Conservation (phyloP, 2,888 invertebrate species). For the Metalampra italica region DNA sequence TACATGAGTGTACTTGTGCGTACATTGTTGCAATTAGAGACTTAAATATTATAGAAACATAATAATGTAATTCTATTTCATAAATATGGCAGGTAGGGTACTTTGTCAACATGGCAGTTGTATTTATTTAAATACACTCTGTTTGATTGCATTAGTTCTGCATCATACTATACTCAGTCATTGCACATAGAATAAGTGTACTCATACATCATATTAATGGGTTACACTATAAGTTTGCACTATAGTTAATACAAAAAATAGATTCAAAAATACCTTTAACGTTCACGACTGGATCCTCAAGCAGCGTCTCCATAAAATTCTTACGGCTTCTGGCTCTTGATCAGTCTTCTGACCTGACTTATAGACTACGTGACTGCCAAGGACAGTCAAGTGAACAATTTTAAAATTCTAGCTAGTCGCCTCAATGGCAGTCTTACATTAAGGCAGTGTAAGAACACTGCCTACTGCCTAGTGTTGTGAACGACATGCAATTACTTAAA, state of each 20-base stretch:
- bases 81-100: too few species aligned
- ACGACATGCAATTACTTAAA: constrained; percentile 44
- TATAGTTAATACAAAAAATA: constrained; percentile 68
- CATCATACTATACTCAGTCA: too few species aligned
- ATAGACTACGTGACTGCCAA: constrained; percentile 77
- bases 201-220: background rate
- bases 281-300: constrained; percentile 66
- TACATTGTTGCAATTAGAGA: too few species aligned
- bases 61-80: too few species aligned
- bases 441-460: constrained; percentile 36
- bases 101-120: too few species aligned
- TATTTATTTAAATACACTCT: too few species aligned
- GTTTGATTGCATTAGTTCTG: too few species aligned
- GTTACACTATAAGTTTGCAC: constrained; percentile 27
- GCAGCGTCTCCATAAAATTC: constrained; percentile 73
- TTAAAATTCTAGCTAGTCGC: constrained; percentile 72
- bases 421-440: constrained; percentile 54
- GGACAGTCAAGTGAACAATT: constrained; percentile 77
- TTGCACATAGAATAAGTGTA: too few species aligned
- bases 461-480: constrained; percentile 25
- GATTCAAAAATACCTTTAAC: constrained; percentile 75
- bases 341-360: constrained; percentile 79
- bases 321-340: constrained; percentile 72
- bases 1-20: too few species aligned
- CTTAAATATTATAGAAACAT: too few species aligned